Conservation (phyloP, 2,113 vertebrate genomes). For the Stegastes partitus region DNA sequence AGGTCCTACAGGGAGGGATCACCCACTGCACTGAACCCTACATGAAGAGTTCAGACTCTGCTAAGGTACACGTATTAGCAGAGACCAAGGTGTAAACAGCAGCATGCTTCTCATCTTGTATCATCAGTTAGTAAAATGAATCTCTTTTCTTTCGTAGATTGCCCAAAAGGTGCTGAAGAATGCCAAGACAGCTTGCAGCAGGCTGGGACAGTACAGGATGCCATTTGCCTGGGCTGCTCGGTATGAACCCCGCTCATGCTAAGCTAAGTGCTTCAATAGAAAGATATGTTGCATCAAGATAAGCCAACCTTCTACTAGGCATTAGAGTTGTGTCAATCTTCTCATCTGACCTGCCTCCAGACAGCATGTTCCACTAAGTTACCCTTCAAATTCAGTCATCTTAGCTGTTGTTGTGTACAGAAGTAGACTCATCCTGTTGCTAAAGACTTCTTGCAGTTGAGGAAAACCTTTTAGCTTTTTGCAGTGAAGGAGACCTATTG, state of each 20-base stretch:
- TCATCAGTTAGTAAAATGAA: neutral
- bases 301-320: too few relatives aligned
- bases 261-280: neutral
- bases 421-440: neutral
- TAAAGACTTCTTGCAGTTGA: neutral
- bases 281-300: too few relatives aligned
- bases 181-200: conserved; percentile 94
- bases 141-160: conserved; percentile 79
- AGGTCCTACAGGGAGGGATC: conserved; percentile 96
- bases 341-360: too few relatives aligned
- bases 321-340: too few relatives aligned
- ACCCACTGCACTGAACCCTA: conserved; percentile 98
- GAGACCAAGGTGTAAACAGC: neutral
- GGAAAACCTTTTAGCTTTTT: neutral
- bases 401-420: too few relatives aligned
- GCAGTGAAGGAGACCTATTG: too few relatives aligned
- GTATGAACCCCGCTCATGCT: conserved; percentile 70
- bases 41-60: conserved; percentile 96
- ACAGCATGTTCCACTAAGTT: too few relatives aligned
- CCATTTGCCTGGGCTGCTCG: conserved; percentile 98
- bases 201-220: conserved; percentile 96
- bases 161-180: conserved; percentile 98
- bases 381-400: neutral
- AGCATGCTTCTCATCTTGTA: neutral
- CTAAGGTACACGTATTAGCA: conserved; percentile 86